These are phyloP conservation scores for Scalopus aquaticus DNA, from an alignment of 2,113 vertebrate genomes.

Conservation along the genomic window DNA sequence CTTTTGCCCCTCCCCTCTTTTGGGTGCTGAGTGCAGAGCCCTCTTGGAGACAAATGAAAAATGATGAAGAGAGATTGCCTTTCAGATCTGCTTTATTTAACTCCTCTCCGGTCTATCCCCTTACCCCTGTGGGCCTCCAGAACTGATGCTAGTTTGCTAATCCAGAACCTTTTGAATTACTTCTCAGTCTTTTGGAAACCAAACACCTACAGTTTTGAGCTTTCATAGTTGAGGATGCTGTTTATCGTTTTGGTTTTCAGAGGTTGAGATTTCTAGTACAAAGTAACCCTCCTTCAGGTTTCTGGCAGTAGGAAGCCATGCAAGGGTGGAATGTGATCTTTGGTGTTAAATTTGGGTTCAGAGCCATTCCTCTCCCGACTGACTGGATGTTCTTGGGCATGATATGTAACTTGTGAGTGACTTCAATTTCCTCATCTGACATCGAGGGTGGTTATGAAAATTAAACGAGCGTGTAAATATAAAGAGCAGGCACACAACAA, in stretches of 20 bases:
- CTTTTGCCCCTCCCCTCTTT: not conserved
- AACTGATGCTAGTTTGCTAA: constrained; percentile 42
- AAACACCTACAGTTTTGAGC: not conserved
- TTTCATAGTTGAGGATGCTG: not conserved
- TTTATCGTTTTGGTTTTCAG: not conserved
- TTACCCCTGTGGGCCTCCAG: not conserved
- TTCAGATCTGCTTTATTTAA: constrained; percentile 40
- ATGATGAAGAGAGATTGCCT: constrained; percentile 27
- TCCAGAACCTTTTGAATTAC: too few species aligned
- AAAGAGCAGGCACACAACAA: not conserved
- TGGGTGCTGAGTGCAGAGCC: constrained; percentile 19
- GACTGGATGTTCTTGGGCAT: not conserved
- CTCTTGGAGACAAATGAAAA: constrained; percentile 53
- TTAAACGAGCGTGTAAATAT: constrained; percentile 1
- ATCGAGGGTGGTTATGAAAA: not conserved
- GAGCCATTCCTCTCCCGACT: not conserved
- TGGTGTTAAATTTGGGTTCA: not conserved
- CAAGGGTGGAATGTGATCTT: not conserved
- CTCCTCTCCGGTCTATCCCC: not conserved
- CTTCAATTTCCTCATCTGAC: not conserved
- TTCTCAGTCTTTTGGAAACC: not conserved
- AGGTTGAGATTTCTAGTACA: not conserved
- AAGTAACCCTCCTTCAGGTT: not conserved
- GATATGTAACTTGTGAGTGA: not conserved
- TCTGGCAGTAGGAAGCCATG: not conserved